Conservation (phyloP, 2,113 vertebrate species). For the Micronycteris hirsuta region DNA sequence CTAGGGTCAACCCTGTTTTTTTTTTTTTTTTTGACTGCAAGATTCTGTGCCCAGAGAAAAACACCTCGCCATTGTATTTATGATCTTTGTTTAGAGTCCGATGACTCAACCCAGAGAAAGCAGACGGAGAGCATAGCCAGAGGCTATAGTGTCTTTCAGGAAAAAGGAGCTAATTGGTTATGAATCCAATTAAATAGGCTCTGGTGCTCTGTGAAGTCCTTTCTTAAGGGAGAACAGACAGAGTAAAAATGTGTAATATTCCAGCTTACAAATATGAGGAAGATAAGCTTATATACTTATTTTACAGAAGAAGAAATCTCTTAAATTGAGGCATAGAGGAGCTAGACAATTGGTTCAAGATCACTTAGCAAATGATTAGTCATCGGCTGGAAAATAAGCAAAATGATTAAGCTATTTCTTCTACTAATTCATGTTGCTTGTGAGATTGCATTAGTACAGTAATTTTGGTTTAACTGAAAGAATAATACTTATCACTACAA, state of each 20-base stretch:
- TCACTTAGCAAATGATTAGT: not conserved
- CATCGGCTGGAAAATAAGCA: not conserved
- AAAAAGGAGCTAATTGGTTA: too few relatives aligned
- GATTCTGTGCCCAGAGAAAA: not conserved
- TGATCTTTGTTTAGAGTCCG: too few relatives aligned
- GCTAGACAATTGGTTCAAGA: not conserved
- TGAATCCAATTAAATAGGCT: not conserved
- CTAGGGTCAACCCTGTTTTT: accelerated
- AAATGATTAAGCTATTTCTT: not conserved
- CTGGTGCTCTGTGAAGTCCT: accelerated
- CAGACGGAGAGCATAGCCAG: not conserved
- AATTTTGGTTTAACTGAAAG: too few relatives aligned
- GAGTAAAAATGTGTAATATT: not conserved
- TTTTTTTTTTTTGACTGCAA: not conserved
- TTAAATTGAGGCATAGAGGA: not conserved
- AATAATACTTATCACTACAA: too few relatives aligned
- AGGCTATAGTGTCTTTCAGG: not conserved
- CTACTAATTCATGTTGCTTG: not conserved
- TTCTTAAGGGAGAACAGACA: not conserved
- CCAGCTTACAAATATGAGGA: not conserved
- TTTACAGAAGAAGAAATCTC: not conserved
- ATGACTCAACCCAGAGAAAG: not conserved
- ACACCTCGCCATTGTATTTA: too few relatives aligned
- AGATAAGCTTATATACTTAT: accelerated
- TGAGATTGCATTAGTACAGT: not conserved